These are phyloP conservation scores for Aplidium turbinatum DNA, from an alignment of 23 tunicate genomes.

Conservation along the genomic window DNA sequence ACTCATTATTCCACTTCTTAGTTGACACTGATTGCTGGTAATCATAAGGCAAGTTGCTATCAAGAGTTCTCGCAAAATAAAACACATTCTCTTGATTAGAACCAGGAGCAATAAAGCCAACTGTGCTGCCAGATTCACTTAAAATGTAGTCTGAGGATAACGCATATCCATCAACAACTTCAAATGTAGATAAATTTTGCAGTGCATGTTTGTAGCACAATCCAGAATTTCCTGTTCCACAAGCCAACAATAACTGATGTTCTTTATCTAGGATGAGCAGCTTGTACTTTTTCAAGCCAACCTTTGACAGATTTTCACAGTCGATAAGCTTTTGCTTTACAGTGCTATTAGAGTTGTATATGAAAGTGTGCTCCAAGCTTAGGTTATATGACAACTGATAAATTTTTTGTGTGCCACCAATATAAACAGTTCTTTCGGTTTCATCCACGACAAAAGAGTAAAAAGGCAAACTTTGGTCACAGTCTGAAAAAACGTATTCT, in stretches of 20 bases:
- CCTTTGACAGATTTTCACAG: too few relatives aligned
- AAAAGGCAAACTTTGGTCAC: too few relatives aligned
- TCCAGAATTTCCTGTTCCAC: constrained; percentile 47
- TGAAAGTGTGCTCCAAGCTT: background rate
- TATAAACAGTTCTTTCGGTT: background rate
- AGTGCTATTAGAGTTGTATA: too few relatives aligned
- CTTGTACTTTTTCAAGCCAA: constrained; percentile 28
- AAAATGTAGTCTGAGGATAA: constrained; percentile 29
- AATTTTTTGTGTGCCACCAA: constrained; percentile 16
- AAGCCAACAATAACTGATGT: constrained; percentile 6
- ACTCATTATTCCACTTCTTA: constrained; percentile 49
- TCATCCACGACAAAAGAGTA: constrained; percentile 2
- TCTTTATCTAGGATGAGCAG: constrained; percentile 23
- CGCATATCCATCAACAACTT: constrained; percentile 13
- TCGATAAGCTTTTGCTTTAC: too few relatives aligned
- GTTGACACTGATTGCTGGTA: constrained; percentile 76
- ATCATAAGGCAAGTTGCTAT: constrained; percentile 13
- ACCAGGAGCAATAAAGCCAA: constrained; percentile 44
- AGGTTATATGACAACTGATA: constrained; percentile 11
- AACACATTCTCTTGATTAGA: constrained; percentile 19
- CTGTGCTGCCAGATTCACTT: constrained; percentile 15
- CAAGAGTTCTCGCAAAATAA: constrained; percentile 69
- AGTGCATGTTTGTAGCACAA: constrained; percentile 37
- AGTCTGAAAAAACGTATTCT: too few relatives aligned
- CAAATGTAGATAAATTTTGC: constrained; percentile 6